phyloP scores from a whole-genome alignment of 2,888 invertebrate genomes.

The Pseudolycoriella hygida region DNA sequence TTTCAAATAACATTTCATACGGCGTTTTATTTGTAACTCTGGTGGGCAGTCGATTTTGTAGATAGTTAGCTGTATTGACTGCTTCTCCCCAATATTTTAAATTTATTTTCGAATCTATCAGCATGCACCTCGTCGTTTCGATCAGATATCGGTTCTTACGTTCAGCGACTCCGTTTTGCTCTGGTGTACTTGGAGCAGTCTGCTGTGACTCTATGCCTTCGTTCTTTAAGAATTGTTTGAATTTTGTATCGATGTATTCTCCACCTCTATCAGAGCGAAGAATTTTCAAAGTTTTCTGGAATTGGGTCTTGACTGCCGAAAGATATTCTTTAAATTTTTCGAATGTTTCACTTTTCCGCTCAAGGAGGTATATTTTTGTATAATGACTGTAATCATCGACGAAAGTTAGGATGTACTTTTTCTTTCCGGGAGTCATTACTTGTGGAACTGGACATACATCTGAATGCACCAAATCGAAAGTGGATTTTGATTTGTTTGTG shows the following conservation, averaged over 20 bases:
- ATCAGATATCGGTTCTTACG: not conserved
- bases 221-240: not conserved
- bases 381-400: not conserved
- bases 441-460: not conserved
- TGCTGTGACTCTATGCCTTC: not conserved
- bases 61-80: slow-evolving; percentile 16
- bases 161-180: slow-evolving; percentile 1
- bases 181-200: not conserved
- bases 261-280: not conserved
- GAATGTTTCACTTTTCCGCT: not conserved
- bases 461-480: not conserved
- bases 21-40: slow-evolving; percentile 12
- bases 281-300: not conserved
- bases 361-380: not conserved
- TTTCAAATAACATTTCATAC: slow-evolving; percentile 13
- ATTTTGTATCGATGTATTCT: not conserved
- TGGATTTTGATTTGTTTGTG: too few species aligned
- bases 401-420: not conserved
- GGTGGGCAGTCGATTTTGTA: slow-evolving; percentile 17
- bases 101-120: slow-evolving; percentile 8
- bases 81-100: slow-evolving; percentile 20
- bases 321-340: not conserved
- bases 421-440: not conserved
- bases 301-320: not conserved
- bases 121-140: slow-evolving; percentile 5